These are phyloP conservation scores for Dichetophora obliterata DNA, from an alignment of 2,888 invertebrate genomes.

Conservation along the genomic window DNA sequence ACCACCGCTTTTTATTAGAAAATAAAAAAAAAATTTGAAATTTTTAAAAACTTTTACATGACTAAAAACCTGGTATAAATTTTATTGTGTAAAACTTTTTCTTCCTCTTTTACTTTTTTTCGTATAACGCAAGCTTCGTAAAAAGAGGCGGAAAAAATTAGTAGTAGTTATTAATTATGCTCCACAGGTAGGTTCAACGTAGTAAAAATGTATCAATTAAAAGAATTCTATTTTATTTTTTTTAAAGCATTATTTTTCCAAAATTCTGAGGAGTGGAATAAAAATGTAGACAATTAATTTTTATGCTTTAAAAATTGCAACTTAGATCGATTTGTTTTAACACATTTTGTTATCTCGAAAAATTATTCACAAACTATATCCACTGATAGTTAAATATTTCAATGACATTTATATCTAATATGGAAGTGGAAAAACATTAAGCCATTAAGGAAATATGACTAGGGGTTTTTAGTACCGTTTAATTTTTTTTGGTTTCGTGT, in stretches of 20 bases:
- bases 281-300: not conserved
- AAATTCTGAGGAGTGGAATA: conserved; percentile 6
- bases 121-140: conserved; percentile 65
- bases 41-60: not conserved
- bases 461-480: too few relatives aligned
- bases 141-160: conserved; percentile 70
- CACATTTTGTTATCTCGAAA: too few relatives aligned
- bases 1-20: not conserved
- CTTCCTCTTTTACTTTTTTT: conserved; percentile 55
- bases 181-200: conserved; percentile 64
- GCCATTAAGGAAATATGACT: too few relatives aligned
- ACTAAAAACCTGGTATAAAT: conserved; percentile 13
- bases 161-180: conserved; percentile 70
- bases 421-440: too few relatives aligned
- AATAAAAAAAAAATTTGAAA: conserved; percentile 8
- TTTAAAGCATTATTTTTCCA: not conserved
- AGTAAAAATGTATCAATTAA: conserved; percentile 4
- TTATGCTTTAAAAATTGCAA: not conserved
- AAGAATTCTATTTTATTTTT: not conserved
- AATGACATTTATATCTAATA: too few relatives aligned
- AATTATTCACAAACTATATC: too few relatives aligned
- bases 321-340: not conserved
- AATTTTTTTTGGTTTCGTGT: too few relatives aligned
- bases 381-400: too few relatives aligned
- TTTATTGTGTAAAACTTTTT: conserved; percentile 46